A percentile compares a stretch with the other conserved stretches of the same genome.
These are phyloP conservation scores for Dromas ardeola DNA, from an alignment of 2,113 vertebrate species.

Conservation along the genomic window DNA sequence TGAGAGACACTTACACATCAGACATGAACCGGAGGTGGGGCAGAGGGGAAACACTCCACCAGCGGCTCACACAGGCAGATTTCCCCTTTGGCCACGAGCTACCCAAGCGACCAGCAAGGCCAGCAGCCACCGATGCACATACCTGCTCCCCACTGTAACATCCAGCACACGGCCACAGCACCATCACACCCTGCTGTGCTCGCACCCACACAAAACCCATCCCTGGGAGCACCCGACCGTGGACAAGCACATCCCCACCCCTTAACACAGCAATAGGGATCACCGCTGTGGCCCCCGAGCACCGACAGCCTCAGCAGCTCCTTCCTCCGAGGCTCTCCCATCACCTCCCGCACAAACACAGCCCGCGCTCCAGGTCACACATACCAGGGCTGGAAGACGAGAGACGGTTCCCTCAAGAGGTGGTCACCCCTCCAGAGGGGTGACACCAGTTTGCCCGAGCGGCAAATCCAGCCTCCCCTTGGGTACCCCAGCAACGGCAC, in stretches of 20 bases:
- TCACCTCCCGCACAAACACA: background rate
- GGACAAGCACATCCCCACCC: background rate
- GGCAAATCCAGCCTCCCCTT: background rate
- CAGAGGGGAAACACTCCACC: background rate
- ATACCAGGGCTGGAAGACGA: fast-evolving
- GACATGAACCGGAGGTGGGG: fast-evolving
- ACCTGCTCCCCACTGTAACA: no score
- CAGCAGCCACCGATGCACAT: fast-evolving
- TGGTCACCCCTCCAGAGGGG: background rate
- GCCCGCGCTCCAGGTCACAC: fast-evolving
- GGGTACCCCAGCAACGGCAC: background rate
- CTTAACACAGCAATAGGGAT: background rate
- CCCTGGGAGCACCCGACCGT: background rate
- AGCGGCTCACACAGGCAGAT: fast-evolving
- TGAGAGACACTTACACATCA: background rate
- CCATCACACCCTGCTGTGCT: fast-evolving
- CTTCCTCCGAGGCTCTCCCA: background rate
- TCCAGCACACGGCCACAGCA: fast-evolving
- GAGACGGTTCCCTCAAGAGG: fast-evolving
- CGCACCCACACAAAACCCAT: fast-evolving
- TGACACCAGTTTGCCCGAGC: fast-evolving
- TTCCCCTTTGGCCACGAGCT: background rate
- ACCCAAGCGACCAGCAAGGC: background rate
- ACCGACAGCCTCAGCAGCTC: fast-evolving
- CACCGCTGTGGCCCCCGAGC: fast-evolving